Percentiles rank a stretch among this genome's conserved stretches.
Conservation (phyloP, 2,888 invertebrate species). For the Andrena bucephala region DNA sequence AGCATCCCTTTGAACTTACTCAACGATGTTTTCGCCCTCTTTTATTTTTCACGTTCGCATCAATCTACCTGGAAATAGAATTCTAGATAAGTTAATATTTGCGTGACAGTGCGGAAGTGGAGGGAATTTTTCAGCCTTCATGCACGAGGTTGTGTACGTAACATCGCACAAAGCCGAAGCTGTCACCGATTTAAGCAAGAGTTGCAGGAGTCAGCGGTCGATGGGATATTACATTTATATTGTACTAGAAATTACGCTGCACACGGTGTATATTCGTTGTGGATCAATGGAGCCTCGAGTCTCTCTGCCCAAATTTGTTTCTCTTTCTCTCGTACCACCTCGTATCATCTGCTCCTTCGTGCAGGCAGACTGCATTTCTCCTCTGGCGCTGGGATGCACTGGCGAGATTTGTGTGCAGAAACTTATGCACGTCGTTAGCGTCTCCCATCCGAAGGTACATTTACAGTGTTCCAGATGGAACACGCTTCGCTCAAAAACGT, state of each 20-base stretch:
- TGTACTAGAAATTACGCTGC: slow-evolving; percentile 70
- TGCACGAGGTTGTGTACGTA: not conserved
- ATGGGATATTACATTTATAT: slow-evolving; percentile 62
- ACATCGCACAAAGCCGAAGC: slow-evolving; percentile 8
- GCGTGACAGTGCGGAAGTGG: not conserved
- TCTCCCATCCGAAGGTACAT: not conserved
- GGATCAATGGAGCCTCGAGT: slow-evolving; percentile 74
- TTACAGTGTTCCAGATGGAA: slow-evolving; percentile 26
- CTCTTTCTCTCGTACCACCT: slow-evolving; percentile 6
- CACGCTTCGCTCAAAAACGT: slow-evolving; percentile 19
- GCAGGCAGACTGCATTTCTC: slow-evolving; percentile 20
- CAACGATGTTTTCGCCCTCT: not conserved
- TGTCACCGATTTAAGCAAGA: slow-evolving; percentile 18
- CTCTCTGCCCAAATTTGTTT: not conserved
- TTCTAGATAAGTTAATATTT: slow-evolving; percentile 32
- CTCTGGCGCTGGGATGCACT: slow-evolving; percentile 12
- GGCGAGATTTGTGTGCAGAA: slow-evolving; percentile 28
- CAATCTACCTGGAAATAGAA: slow-evolving; percentile 14
- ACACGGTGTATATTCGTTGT: slow-evolving; percentile 69
- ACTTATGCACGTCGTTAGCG: slow-evolving; percentile 42
- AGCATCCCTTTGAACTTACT: not conserved
- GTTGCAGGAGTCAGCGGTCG: slow-evolving; percentile 17
- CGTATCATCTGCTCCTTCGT: slow-evolving; percentile 6
- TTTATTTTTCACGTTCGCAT: not conserved
- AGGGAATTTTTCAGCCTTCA: not conserved